These are phyloP conservation scores for Holacanthus passer DNA, from an alignment of 2,113 vertebrate species.

Conservation along the genomic window DNA sequence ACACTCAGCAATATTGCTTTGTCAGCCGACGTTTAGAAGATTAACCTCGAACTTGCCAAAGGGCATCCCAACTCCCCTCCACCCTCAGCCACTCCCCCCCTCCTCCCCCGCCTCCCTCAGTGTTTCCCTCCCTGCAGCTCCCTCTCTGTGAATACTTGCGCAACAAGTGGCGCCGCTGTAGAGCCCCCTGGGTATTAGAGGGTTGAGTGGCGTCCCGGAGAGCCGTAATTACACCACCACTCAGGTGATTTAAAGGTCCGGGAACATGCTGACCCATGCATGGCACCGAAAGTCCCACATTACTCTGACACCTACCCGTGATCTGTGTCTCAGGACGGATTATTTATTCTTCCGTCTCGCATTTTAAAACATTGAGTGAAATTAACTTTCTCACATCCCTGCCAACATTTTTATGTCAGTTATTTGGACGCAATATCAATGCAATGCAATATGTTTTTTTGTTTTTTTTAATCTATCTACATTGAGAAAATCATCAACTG, in stretches of 20 bases:
- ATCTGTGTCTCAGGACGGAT: conserved; percentile 23
- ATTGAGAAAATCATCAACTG: background rate
- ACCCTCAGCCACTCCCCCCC: conserved; percentile 6
- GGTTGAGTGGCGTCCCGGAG: conserved; percentile 80
- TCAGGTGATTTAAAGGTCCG: conserved; percentile 81
- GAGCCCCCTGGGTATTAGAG: conserved; percentile 82
- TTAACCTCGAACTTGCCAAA: conserved; percentile 80
- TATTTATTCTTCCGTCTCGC: conserved; percentile 20
- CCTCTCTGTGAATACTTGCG: conserved; percentile 73
- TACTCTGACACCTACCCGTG: conserved; percentile 54
- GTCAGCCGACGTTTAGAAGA: conserved; percentile 80
- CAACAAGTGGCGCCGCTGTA: conserved; percentile 82
- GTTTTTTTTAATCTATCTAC: background rate
- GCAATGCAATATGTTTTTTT: background rate
- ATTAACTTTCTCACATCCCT: background rate
- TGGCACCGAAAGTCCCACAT: conserved; percentile 59
- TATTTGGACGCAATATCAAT: background rate
- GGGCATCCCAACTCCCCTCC: conserved; percentile 63
- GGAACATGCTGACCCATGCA: conserved; percentile 79
- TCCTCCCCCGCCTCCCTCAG: conserved; percentile 46
- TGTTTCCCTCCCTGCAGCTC: conserved; percentile 57
- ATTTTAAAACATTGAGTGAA: conserved; percentile 29
- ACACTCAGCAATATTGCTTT: conserved; percentile 69
- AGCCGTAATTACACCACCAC: conserved; percentile 80
- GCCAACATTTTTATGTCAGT: background rate